A percentile compares a stretch with the other conserved stretches of the same genome.
Evolutionary conservation across 2,888 invertebrate species (phyloP).

Genomic region (Xestobium rufovillosum): DNA sequence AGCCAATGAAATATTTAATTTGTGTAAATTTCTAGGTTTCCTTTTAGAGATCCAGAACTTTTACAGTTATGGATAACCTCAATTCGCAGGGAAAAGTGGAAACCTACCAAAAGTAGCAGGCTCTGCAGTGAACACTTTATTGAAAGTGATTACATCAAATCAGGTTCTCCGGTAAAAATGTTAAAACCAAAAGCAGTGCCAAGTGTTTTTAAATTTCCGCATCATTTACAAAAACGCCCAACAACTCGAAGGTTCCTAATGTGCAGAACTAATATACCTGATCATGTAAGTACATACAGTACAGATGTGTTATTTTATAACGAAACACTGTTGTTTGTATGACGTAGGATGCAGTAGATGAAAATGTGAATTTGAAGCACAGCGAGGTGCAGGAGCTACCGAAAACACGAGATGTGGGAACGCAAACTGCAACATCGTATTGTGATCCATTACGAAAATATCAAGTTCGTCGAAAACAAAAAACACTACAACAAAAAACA

Average conservation of each 20-base stretch:
- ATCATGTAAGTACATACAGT: too few relatives aligned
- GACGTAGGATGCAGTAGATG: too few relatives aligned
- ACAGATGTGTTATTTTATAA: too few relatives aligned
- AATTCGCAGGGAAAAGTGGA: neutral
- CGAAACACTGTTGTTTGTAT: too few relatives aligned
- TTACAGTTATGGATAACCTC: neutral
- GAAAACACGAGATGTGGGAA: neutral
- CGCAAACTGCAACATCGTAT: neutral
- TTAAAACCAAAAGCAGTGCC: neutral
- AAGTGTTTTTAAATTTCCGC: neutral
- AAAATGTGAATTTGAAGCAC: too few relatives aligned
- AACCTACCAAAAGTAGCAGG: neutral
- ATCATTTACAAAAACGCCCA: too few relatives aligned
- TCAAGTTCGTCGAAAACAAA: neutral
- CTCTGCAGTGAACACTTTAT: conserved; percentile 1
- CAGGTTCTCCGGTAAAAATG: neutral
- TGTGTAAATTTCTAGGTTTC: conserved; percentile 2
- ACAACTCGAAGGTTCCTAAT: too few relatives aligned
- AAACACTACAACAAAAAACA: conserved; percentile 1
- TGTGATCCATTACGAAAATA: neutral
- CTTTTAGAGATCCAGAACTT: neutral
- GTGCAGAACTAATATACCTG: too few relatives aligned
- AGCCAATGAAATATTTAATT: too few relatives aligned
- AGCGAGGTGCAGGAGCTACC: too few relatives aligned
- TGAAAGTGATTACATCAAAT: conserved; percentile 2